phyloP scores from a whole-genome alignment of 2,797 vertebrate species.

The Smutsia gigantea region DNA sequence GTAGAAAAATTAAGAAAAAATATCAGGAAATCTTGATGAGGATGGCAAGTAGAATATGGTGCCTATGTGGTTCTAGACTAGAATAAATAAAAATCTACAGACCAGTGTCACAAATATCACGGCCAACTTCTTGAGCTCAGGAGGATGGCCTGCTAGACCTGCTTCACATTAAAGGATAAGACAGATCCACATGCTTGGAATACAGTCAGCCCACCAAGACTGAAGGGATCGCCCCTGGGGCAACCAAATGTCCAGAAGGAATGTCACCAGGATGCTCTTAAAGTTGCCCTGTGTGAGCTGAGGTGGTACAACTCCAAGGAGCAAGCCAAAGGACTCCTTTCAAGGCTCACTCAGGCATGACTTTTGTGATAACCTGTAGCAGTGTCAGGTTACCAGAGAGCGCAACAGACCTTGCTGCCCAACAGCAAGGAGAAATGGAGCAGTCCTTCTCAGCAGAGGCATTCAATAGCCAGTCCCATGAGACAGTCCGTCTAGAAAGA shows the following conservation, averaged over 20 bases:
- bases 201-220: not conserved
- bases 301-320: not conserved
- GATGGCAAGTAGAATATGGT: not conserved
- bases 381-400: not conserved
- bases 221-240: not conserved
- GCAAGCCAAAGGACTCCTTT: not conserved
- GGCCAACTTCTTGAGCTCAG: not conserved
- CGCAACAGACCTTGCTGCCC: not conserved
- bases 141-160: not conserved
- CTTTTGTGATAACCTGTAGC: not conserved
- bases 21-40: not conserved
- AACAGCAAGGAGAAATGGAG: not conserved
- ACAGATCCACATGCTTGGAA: not conserved
- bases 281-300: not conserved
- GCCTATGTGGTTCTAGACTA: not conserved
- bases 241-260: not conserved
- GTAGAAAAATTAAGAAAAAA: not conserved
- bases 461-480: not conserved
- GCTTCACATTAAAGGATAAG: not conserved
- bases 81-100: slow-evolving; percentile 41
- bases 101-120: not conserved
- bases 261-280: not conserved
- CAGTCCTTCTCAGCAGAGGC: not conserved
- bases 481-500: not conserved
- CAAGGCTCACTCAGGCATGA: not conserved